Percentiles rank a stretch among this genome's conserved stretches.
These are phyloP conservation scores for Mizuhopecten yessoensis DNA, from an alignment of 1,140 invertebrate genomes.

Conservation along the genomic window DNA sequence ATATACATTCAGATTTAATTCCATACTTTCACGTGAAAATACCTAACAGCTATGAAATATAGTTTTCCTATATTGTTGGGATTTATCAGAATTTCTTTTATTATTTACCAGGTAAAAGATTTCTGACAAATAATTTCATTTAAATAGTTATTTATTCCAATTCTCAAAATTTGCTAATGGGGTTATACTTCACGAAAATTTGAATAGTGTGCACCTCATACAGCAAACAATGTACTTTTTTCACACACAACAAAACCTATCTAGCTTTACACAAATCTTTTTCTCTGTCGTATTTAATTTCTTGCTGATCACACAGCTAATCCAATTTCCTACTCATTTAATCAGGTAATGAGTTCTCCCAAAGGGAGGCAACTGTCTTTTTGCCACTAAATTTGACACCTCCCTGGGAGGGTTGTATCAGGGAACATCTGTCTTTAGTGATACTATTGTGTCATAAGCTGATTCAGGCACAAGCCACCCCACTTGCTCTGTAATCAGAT, in stretches of 20 bases:
- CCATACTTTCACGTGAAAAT: no score
- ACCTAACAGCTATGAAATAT: no score
- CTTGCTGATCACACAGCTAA: conserved; percentile 19
- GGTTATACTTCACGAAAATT: neutral
- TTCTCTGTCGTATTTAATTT: conserved; percentile 15
- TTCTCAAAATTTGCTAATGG: neutral
- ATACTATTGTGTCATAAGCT: conserved; percentile 39
- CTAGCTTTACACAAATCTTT: conserved; percentile 16
- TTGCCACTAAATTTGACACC: conserved; percentile 38
- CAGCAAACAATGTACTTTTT: neutral
- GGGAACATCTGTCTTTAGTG: conserved; percentile 26
- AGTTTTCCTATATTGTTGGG: no score
- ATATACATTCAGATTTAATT: no score
- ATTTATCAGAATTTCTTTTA: no score
- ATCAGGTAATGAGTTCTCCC: conserved; percentile 32
- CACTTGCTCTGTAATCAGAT: neutral
- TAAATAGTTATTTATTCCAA: no score
- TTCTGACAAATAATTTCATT: no score
- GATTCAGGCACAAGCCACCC: neutral
- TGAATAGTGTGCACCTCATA: neutral
- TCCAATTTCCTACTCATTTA: conserved; percentile 26
- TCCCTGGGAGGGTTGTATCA: conserved; percentile 31
- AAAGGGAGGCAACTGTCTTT: conserved; percentile 29
- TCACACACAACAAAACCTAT: conserved; percentile 16
- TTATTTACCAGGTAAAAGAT: no score